A percentile compares a stretch with the other conserved stretches of the same genome.
These are phyloP conservation scores for Eulithis prunata DNA, from an alignment of 2,888 invertebrate species.

Conservation along the genomic window DNA sequence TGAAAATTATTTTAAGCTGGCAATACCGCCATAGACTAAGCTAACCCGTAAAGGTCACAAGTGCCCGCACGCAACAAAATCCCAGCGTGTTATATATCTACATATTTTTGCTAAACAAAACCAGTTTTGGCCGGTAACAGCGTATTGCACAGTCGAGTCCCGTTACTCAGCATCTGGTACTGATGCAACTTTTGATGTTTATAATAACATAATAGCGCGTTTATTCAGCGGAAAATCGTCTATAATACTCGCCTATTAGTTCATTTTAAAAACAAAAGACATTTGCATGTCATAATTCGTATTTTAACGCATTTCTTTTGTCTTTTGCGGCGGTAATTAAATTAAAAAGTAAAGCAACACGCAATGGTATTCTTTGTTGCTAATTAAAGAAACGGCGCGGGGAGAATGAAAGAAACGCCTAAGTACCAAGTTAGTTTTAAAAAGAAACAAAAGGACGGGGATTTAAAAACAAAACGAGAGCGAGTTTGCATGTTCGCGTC, in stretches of 20 bases:
- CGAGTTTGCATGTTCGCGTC: slow-evolving; percentile 76
- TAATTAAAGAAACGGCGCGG: slow-evolving; percentile 79
- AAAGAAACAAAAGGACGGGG: slow-evolving; percentile 70
- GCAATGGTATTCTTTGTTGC: slow-evolving; percentile 79
- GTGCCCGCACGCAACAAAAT: slow-evolving; percentile 66
- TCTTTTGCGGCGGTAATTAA: slow-evolving; percentile 75
- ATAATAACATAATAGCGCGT: slow-evolving; percentile 79
- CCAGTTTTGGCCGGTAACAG: slow-evolving; percentile 66
- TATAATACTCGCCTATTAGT: slow-evolving; percentile 49
- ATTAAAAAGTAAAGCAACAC: slow-evolving; percentile 80
- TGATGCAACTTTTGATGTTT: slow-evolving; percentile 80
- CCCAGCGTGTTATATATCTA: slow-evolving; percentile 51
- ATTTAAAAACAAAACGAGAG: slow-evolving; percentile 73
- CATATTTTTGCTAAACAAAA: slow-evolving; percentile 72
- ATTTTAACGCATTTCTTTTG: slow-evolving; percentile 71
- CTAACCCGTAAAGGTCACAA: slow-evolving; percentile 71
- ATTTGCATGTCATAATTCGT: slow-evolving; percentile 69
- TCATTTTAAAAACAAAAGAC: slow-evolving; percentile 48
- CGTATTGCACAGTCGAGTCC: slow-evolving; percentile 71
- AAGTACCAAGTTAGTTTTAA: slow-evolving; percentile 80
- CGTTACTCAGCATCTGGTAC: slow-evolving; percentile 71
- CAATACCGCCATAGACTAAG: slow-evolving; percentile 54
- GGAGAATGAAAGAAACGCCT: slow-evolving; percentile 75
- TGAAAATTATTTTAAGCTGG: slow-evolving; percentile 37
- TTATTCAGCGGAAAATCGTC: slow-evolving; percentile 52